A percentile compares a stretch with the other conserved stretches of the same genome.
Evolutionary conservation across 2,113 vertebrate species (phyloP).

Genomic region (Coptodon rendalli): DNA sequence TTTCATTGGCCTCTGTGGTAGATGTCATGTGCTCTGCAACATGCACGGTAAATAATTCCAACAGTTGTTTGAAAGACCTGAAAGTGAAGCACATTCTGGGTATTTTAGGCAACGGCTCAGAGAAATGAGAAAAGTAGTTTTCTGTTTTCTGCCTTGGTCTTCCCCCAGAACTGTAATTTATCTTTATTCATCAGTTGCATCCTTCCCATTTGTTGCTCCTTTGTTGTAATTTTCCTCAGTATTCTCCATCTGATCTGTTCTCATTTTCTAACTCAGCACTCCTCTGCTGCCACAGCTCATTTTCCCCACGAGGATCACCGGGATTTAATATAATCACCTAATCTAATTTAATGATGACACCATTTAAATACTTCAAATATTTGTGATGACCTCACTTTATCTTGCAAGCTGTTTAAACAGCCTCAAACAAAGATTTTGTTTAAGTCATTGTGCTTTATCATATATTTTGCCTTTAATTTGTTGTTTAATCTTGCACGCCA

Average conservation of each 20-base stretch:
- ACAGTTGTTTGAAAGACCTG: conserved; percentile 34
- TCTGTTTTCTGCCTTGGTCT: neutral
- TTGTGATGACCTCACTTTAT: neutral
- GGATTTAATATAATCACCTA: neutral
- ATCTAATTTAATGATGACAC: neutral
- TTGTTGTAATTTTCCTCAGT: neutral
- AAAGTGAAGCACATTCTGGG: conserved; percentile 31
- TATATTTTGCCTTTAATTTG: neutral
- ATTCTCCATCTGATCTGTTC: neutral
- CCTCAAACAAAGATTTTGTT: neutral
- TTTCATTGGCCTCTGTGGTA: conserved; percentile 35
- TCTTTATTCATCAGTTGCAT: conserved; percentile 29
- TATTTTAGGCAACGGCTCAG: neutral
- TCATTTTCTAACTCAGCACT: neutral
- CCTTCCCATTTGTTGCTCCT: neutral
- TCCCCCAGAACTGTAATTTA: neutral
- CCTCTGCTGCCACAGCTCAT: neutral
- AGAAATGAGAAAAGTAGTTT: conserved; percentile 9
- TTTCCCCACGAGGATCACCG: neutral
- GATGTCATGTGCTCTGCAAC: neutral
- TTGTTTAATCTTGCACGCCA: neutral
- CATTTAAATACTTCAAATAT: neutral
- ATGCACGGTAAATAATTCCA: conserved; percentile 36
- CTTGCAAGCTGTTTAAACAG: neutral
- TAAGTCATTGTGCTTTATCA: neutral